A percentile compares a stretch with the other conserved stretches of the same genome.
Evolutionary conservation across 2,113 vertebrate genomes (phyloP).

Genomic region (Seriola quinqueradiata): DNA sequence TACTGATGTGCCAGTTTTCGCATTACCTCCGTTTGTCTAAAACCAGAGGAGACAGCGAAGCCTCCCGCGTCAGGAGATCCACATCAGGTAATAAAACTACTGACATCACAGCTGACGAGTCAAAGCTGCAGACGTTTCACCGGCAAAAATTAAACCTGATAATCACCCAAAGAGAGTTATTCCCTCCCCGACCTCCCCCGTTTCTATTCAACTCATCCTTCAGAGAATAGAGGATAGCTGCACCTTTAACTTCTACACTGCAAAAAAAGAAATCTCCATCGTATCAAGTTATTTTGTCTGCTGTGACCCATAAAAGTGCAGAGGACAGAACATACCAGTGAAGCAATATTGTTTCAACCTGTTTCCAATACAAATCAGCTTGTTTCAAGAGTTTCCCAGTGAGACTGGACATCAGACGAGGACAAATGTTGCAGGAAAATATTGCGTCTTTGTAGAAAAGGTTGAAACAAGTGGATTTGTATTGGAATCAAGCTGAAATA

Average conservation of each 20-base stretch:
- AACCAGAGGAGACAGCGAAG: slow-evolving; percentile 33
- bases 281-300: background rate
- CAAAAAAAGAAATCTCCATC: background rate
- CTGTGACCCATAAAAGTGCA: background rate
- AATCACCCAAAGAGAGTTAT: background rate
- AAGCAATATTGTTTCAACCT: background rate
- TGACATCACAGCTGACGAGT: background rate
- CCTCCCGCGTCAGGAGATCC: background rate
- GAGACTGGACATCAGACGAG: background rate
- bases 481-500: background rate
- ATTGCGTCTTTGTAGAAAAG: background rate
- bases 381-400: background rate
- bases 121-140: background rate
- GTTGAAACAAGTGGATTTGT: background rate
- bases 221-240: background rate
- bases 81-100: background rate
- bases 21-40: slow-evolving; percentile 38
- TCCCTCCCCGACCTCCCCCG: background rate
- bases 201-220: slow-evolving; percentile 41
- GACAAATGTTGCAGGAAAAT: background rate
- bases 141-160: background rate
- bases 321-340: background rate
- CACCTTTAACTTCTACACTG: background rate
- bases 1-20: slow-evolving; percentile 36
- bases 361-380: background rate